These are phyloP conservation scores for Apis mellifera DNA, from an alignment of 1,140 invertebrate species.

Conservation along the genomic window Amel_HAv3.1 CM009933.2:1871501-1872000, in stretches of 20 bases:
- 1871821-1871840: constrained; percentile 52
- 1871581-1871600: constrained; percentile 68
- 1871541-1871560: constrained; percentile 77
- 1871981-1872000: constrained; percentile 32
- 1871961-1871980: constrained; percentile 66
- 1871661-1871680: constrained; percentile 75
- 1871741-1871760: constrained; percentile 48
- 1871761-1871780: constrained; percentile 61
- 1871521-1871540: constrained; percentile 78
- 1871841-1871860: constrained; percentile 30
- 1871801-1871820: constrained; percentile 60
- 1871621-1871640: constrained; percentile 74
- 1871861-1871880: constrained; percentile 33
- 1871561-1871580: constrained; percentile 79
- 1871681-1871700: constrained; percentile 72
- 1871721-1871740: constrained; percentile 64
- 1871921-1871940: constrained; percentile 66
- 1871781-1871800: constrained; percentile 65
- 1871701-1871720: constrained; percentile 69
- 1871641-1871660: constrained; percentile 66
- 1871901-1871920: constrained; percentile 54
- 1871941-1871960: constrained; percentile 65
- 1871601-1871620: constrained; percentile 75
- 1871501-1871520: constrained; percentile 74
- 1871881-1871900: constrained; percentile 38